Conservation (phyloP, 53 echinoderm and acorn worm genomes). For the Hippasteria phrygiana region DNA sequence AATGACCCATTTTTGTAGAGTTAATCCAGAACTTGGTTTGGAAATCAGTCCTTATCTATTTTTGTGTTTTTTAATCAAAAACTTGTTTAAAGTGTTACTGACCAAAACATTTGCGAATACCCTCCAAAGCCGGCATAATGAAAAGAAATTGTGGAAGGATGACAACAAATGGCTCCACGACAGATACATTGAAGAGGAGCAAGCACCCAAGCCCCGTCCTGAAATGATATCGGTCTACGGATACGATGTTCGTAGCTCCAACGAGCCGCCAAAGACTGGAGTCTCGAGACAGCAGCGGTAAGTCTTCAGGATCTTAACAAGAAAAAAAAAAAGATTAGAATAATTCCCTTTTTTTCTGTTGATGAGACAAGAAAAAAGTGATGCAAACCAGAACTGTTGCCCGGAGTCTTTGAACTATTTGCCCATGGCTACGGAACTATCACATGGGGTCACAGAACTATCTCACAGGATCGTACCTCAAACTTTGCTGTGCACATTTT, state of each 20-base stretch:
- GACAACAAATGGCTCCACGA: conserved; percentile 89
- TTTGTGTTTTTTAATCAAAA: neutral
- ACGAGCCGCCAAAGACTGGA: conserved; percentile 31
- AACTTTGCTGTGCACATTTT: too few relatives aligned
- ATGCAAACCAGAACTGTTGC: too few relatives aligned
- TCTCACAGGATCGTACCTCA: too few relatives aligned
- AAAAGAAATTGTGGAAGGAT: conserved; percentile 85
- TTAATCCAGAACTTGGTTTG: neutral
- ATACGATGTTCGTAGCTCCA: conserved; percentile 71
- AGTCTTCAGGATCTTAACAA: neutral
- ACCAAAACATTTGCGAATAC: too few relatives aligned
- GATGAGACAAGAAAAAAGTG: too few relatives aligned
- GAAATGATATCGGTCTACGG: conserved; percentile 79
- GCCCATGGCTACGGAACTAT: too few relatives aligned
- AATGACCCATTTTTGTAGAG: too few relatives aligned
- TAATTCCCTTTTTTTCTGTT: neutral
- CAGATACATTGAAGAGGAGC: conserved; percentile 72
- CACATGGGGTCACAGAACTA: too few relatives aligned
- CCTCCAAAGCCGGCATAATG: neutral
- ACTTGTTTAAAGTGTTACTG: too few relatives aligned
- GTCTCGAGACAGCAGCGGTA: conserved; percentile 23
- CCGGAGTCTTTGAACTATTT: too few relatives aligned
- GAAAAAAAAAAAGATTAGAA: neutral
- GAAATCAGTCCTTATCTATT: neutral
- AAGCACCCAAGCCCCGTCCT: conserved; percentile 81